phyloP scores from a whole-genome alignment of 2,113 vertebrate species.

The Esox niger region DNA sequence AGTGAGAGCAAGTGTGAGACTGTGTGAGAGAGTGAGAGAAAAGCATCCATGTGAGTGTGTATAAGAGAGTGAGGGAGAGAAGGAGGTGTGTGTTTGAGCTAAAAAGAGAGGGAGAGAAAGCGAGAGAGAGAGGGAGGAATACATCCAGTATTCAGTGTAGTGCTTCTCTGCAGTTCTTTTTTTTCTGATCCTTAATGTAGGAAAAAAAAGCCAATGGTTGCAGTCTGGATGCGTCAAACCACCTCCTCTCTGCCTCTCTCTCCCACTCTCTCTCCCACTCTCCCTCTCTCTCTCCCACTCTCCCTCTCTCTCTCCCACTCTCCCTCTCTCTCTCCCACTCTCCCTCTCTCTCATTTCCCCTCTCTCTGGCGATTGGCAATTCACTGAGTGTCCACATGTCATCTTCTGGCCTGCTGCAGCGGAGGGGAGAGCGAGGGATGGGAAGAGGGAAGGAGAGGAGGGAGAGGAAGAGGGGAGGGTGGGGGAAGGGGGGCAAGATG shows the following conservation, averaged over 20 bases:
- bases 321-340: neutral
- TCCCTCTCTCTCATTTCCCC: neutral
- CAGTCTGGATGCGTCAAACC: slow-evolving; percentile 73
- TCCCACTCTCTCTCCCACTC: neutral
- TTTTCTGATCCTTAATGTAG: slow-evolving; percentile 70
- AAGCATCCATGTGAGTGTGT: neutral
- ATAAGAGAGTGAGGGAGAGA: slow-evolving; percentile 18
- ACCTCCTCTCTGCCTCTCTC: slow-evolving; percentile 29
- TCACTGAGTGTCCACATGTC: slow-evolving; percentile 70
- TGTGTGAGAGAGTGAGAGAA: slow-evolving; percentile 15
- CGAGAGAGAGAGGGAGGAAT: slow-evolving; percentile 23
- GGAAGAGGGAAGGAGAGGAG: slow-evolving; percentile 15
- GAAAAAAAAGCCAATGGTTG: slow-evolving; percentile 67
- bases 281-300: neutral
- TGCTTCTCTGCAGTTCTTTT: slow-evolving; percentile 70
- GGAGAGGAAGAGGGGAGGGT: neutral
- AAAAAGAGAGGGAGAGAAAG: slow-evolving; percentile 1
- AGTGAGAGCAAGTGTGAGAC: slow-evolving; percentile 10
- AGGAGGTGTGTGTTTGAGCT: slow-evolving; percentile 17
- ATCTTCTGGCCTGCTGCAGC: slow-evolving; percentile 62
- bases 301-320: slow-evolving; percentile 1
- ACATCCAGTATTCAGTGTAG: slow-evolving; percentile 71
- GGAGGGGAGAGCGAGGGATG: slow-evolving; percentile 31
- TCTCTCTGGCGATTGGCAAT: slow-evolving; percentile 62
- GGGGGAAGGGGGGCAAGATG: slow-evolving; percentile 20